Evolutionary conservation across 2,113 vertebrate species (phyloP).

Genomic region (Sylvia atricapilla): DNA sequence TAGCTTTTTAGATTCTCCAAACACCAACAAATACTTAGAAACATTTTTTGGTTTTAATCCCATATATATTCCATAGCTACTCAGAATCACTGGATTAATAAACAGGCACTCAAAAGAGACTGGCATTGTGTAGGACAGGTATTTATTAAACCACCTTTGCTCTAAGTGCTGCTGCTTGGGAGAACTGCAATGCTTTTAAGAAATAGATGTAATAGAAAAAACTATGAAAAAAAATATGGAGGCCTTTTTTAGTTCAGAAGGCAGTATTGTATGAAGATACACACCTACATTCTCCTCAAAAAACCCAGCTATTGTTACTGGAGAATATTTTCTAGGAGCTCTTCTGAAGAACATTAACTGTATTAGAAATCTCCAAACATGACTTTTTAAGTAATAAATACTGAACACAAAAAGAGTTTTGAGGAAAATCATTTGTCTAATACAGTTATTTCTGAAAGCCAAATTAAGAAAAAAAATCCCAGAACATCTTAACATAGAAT

Average conservation of each 20-base stretch:
- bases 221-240: background rate
- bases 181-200: background rate
- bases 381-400: background rate
- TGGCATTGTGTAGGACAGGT: background rate
- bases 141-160: background rate
- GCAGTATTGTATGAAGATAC: background rate
- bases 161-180: background rate
- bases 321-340: background rate
- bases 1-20: background rate
- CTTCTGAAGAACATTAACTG: background rate
- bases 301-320: background rate
- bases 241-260: background rate
- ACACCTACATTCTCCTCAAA: conserved; percentile 25
- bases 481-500: background rate
- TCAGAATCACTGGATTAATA: background rate
- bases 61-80: background rate
- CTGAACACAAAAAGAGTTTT: background rate
- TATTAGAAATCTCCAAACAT: background rate
- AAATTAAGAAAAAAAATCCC: background rate
- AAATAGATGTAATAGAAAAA: background rate
- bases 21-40: background rate
- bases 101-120: background rate
- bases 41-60: background rate
- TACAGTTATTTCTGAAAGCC: background rate
- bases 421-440: background rate